phyloP scores from a whole-genome alignment of 2,113 vertebrate genomes.

The Cyanoramphus novaezelandiae region DNA sequence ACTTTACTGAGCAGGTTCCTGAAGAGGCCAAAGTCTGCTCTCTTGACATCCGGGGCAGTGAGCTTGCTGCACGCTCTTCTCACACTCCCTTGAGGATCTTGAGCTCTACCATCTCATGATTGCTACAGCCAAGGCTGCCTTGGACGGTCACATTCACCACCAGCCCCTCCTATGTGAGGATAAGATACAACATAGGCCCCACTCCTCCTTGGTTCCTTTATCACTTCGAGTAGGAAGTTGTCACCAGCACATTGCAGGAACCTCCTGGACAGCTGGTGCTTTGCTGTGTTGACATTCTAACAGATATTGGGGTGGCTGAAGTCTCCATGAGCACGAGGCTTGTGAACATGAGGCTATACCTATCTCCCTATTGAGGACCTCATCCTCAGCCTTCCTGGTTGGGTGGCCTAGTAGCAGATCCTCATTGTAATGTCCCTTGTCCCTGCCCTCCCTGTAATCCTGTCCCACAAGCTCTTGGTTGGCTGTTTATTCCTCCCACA shows the following conservation, averaged over 20 bases:
- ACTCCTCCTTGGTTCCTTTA: not conserved
- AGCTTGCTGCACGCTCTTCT: not conserved
- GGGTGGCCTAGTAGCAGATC: no score
- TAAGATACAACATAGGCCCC: not conserved
- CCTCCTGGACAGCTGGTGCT: not conserved
- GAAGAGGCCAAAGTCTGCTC: not conserved
- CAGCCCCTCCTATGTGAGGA: not conserved
- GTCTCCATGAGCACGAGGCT: not conserved
- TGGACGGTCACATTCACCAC: not conserved
- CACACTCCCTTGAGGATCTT: not conserved
- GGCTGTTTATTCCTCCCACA: no score
- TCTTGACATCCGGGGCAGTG: not conserved
- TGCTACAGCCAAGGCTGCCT: not conserved
- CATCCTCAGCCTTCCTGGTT: no score
- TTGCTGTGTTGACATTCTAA: not conserved
- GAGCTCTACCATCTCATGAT: not conserved
- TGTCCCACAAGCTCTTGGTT: no score
- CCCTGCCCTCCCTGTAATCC: no score
- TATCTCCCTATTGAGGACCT: no score
- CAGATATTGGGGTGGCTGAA: not conserved
- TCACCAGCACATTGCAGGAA: not conserved
- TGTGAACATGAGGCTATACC: no score
- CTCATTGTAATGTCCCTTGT: no score
- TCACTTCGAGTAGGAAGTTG: not conserved
- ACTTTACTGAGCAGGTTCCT: not conserved